Percentiles rank a stretch among this genome's conserved stretches.
These are phyloP conservation scores for Mellivora capensis DNA, from an alignment of 2,113 vertebrate genomes.

Conservation along the genomic window DNA sequence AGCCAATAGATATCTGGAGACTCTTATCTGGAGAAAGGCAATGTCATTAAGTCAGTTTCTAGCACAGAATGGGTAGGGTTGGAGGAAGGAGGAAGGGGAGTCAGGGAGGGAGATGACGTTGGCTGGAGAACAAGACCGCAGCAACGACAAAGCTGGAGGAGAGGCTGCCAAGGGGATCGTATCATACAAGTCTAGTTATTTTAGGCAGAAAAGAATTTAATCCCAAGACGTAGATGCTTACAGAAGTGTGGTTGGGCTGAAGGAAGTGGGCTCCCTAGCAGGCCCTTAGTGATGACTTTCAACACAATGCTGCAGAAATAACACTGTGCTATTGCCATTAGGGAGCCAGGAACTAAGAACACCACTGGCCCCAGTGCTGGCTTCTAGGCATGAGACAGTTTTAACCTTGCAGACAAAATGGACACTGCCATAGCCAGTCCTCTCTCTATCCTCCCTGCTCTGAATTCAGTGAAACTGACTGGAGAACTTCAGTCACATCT, in stretches of 20 bases:
- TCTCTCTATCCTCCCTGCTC: neutral
- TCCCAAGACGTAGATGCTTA: neutral
- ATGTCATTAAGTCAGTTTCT: neutral
- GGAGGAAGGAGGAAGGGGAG: neutral
- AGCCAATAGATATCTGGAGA: neutral
- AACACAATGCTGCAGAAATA: neutral
- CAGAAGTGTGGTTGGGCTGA: neutral
- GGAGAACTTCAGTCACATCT: neutral
- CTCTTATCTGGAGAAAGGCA: neutral
- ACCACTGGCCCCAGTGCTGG: rapidly evolving
- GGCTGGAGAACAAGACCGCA: neutral
- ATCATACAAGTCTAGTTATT: neutral
- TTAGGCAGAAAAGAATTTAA: constrained; percentile 1
- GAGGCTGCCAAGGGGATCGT: neutral
- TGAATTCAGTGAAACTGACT: neutral
- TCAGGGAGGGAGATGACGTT: neutral
- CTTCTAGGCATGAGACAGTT: neutral
- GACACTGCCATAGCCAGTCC: neutral
- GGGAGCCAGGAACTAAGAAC: neutral
- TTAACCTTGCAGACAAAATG: neutral
- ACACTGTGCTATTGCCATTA: neutral
- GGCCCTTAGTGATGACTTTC: neutral
- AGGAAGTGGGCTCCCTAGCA: neutral
- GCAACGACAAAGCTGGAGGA: neutral
- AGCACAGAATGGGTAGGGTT: neutral